Conservation (phyloP, 2,888 invertebrate species). For the Spodoptera picta region DNA sequence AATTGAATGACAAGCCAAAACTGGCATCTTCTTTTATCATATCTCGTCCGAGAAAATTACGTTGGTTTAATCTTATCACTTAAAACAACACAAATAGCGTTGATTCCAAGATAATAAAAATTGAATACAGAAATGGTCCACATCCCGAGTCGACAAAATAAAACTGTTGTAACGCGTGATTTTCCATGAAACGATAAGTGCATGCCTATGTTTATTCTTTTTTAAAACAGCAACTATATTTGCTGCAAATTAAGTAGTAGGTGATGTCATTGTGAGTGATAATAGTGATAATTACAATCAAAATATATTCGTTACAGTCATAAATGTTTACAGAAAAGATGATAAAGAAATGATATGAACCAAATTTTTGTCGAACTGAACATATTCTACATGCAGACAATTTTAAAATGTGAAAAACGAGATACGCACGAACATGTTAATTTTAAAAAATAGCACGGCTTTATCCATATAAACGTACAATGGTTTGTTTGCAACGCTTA, state of each 20-base stretch:
- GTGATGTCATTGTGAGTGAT: slow-evolving; percentile 52
- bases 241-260: slow-evolving; percentile 40
- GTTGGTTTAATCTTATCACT: slow-evolving; percentile 54
- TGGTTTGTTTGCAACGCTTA: slow-evolving; percentile 74
- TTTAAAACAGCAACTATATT: slow-evolving; percentile 29
- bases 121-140: slow-evolving; percentile 36
- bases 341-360: slow-evolving; percentile 19
- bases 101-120: slow-evolving; percentile 51
- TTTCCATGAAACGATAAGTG: slow-evolving; percentile 26
- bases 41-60: slow-evolving; percentile 45
- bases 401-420: slow-evolving; percentile 22
- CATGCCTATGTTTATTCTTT: slow-evolving; percentile 13
- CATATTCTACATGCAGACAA: slow-evolving; percentile 3
- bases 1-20: slow-evolving; percentile 38
- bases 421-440: slow-evolving; percentile 57
- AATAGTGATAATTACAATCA: slow-evolving; percentile 29
- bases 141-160: slow-evolving; percentile 10
- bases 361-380: slow-evolving; percentile 5
- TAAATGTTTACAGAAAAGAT: slow-evolving; percentile 21
- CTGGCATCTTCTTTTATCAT: slow-evolving; percentile 42
- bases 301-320: slow-evolving; percentile 16
- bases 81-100: slow-evolving; percentile 43
- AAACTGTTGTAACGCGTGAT: slow-evolving; percentile 7
- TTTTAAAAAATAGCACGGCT: slow-evolving; percentile 67
- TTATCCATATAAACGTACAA: slow-evolving; percentile 69